Percentiles rank a stretch among this genome's conserved stretches.
Conservation (phyloP, 2,888 invertebrate genomes). For the Aphrophora alni region DNA sequence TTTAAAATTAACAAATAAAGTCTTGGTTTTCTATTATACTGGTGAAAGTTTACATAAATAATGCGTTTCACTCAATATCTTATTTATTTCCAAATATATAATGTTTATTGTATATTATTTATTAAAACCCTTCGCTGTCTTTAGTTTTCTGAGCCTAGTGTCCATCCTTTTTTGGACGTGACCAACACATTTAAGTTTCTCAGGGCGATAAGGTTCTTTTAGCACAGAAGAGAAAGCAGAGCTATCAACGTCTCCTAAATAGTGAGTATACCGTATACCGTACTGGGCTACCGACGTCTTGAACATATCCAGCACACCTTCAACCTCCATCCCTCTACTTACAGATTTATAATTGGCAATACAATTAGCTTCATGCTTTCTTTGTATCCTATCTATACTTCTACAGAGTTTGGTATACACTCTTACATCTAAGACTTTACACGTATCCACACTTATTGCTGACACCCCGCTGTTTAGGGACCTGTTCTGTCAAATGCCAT, state of each 20-base stretch:
- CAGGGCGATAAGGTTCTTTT: slow-evolving; percentile 26
- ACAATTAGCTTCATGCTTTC: slow-evolving; percentile 9
- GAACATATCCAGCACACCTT: slow-evolving; percentile 17
- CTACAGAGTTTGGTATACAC: slow-evolving; percentile 21
- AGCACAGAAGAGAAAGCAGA: not conserved
- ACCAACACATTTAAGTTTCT: slow-evolving; percentile 27
- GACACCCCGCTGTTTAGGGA: slow-evolving; percentile 18
- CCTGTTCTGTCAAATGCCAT: slow-evolving; percentile 24
- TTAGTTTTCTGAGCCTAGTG: slow-evolving; percentile 36
- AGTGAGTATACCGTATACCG: slow-evolving; percentile 16
- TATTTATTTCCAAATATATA: no score
- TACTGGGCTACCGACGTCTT: not conserved
- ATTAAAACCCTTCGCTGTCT: slow-evolving; percentile 6
- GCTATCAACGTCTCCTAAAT: slow-evolving; percentile 19
- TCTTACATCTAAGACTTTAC: slow-evolving; percentile 23
- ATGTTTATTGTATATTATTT: no score
- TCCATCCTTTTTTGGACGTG: slow-evolving; percentile 40
- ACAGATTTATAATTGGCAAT: not conserved
- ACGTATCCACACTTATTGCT: slow-evolving; percentile 9
- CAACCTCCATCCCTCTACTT: slow-evolving; percentile 20
- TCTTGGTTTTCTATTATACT: no score
- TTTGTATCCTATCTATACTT: slow-evolving; percentile 7
- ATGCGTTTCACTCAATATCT: no score
- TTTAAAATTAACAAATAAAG: no score
- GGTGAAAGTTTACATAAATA: no score